Base-by-base conservation (phyloP, 2,113 vertebrate species). In the Takifugu flavidus region DNA sequence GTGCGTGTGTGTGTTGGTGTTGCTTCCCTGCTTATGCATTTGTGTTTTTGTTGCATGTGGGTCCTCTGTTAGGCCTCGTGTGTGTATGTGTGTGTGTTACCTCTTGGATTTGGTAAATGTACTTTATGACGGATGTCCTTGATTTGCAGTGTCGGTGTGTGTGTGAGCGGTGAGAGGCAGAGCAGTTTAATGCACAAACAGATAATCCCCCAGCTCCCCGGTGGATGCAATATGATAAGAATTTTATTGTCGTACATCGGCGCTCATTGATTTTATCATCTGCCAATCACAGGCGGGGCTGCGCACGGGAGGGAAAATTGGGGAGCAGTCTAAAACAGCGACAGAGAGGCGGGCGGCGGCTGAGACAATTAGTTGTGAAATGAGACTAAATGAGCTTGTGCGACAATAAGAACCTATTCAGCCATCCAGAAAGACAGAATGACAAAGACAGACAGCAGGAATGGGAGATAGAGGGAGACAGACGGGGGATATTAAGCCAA, bases 401-500 rank as follows among this genome's bases (percentile, higher is more conserved):
- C 25, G 14, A 67, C 57, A 74, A 72, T 58, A 63, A 74, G 75
- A 74, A 64, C 15, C 39, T 43, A 71, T 78, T 79, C 61, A 56
- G 56, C 34, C 34, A 63, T 29, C 57, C 44, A 77, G 53, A 78
- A 68, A 86, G 65, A 74, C 70, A 63, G 55, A 66, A 67, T 34
- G 74, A 70, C 74, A 79, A 72, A 75, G 63, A 75, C 69, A 78
- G 82, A 74, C 77, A 77, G 84, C 65, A 72, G 72, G 75, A 85
- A 72, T 56, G 65, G 67, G 62, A 82, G 81, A 88, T 75, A 75
- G 78, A 82, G 70, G 69, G 63, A 82, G 75, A 69, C 84, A 88
- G 86, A 88, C 84, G 81, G 84, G 74, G 62, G 66, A 81, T 78
- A 85, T 81, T 84, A 88, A 88, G 79, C 85, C 86, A 84, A 88